phyloP scores from a whole-genome alignment of 92 coral and sea anemone genomes.

The Diadumene lineata region DNA sequence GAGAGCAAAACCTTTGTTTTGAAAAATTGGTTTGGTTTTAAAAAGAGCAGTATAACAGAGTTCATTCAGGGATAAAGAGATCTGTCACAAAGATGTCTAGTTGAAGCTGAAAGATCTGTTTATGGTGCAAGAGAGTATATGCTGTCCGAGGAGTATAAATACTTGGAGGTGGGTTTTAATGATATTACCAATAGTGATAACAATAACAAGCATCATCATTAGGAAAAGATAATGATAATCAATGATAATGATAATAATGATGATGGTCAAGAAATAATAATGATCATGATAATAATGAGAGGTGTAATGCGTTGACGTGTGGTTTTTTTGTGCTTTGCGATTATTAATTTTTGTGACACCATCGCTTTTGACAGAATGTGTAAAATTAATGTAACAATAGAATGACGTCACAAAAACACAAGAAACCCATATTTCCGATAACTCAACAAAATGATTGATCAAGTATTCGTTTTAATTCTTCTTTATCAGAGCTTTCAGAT shows the following conservation, averaged over 20 bases:
- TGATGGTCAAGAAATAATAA: too few relatives aligned
- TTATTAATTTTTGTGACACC: too few relatives aligned
- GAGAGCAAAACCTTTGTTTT: slow-evolving; percentile 50
- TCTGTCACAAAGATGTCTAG: slow-evolving; percentile 24
- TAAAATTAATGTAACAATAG: too few relatives aligned
- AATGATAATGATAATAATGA: background rate
- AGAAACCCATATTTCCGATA: too few relatives aligned
- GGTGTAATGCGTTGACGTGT: too few relatives aligned
- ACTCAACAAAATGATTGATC: too few relatives aligned
- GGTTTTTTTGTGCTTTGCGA: too few relatives aligned
- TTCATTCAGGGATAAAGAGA: slow-evolving; percentile 36
- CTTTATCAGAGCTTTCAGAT: too few relatives aligned
- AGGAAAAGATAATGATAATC: background rate
- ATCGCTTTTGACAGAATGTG: too few relatives aligned
- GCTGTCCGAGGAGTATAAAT: slow-evolving; percentile 32
- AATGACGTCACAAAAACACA: too few relatives aligned
- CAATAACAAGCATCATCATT: background rate
- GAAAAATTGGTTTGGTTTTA: slow-evolving; percentile 52
- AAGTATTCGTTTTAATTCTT: too few relatives aligned
- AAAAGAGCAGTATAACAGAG: slow-evolving; percentile 43
- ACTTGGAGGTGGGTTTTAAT: slow-evolving; percentile 38
- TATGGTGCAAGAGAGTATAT: slow-evolving; percentile 48
- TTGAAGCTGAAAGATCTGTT: slow-evolving; percentile 50
- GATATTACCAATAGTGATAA: background rate
- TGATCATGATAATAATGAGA: too few relatives aligned